Evolutionary conservation across 2,797 vertebrate species (phyloP).

Genomic region (Molossus alvarezi): DNA sequence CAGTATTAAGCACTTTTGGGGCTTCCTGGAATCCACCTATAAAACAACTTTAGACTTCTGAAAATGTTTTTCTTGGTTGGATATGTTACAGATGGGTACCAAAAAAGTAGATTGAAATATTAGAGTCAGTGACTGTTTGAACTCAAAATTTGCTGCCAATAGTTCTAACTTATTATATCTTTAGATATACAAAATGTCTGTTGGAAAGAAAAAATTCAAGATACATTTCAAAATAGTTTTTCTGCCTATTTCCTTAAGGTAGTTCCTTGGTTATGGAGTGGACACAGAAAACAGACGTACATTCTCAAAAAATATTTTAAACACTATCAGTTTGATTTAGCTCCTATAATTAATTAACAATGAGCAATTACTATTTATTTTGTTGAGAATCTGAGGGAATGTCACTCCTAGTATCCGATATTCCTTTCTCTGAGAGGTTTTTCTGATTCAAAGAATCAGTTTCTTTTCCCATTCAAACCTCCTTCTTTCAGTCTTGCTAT

Average conservation of each 20-base stretch:
- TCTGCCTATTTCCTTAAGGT: neutral
- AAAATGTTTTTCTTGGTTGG: neutral
- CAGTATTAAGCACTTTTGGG: neutral
- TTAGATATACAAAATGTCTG: neutral
- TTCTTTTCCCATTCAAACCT: neutral
- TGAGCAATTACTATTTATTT: neutral
- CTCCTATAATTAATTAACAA: neutral
- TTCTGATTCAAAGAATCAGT: neutral
- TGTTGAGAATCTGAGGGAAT: neutral
- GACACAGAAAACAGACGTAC: neutral
- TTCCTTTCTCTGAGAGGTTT: neutral
- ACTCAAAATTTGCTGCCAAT: constrained; percentile 32
- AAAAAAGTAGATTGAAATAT: constrained; percentile 14
- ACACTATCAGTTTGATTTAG: neutral
- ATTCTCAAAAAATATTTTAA: constrained; percentile 36
- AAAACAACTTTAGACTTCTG: neutral
- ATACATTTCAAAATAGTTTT: constrained; percentile 12
- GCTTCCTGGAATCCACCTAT: constrained; percentile 14
- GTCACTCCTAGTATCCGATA: neutral
- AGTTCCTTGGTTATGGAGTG: neutral
- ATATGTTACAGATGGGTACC: neutral
- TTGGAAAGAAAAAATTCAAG: constrained; percentile 10
- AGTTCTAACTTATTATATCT: neutral
- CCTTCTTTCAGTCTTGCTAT: neutral
- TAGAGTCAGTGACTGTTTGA: neutral